phyloP scores from a whole-genome alignment of 2,113 vertebrate genomes.

The Lepus americanus region DNA sequence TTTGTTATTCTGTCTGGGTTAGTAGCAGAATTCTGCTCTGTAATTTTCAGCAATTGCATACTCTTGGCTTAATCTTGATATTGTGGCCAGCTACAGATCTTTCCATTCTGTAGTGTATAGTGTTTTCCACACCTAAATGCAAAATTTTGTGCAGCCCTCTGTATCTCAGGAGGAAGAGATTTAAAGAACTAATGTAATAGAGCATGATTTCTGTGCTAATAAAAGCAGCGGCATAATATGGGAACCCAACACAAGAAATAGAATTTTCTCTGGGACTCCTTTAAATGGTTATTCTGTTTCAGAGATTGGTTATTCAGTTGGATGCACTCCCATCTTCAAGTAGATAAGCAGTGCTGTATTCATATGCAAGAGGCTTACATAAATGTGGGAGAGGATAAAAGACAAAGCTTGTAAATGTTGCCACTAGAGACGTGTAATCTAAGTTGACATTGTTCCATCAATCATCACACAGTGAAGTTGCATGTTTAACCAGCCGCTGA shows the following conservation, averaged over 20 bases:
- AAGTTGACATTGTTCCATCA: not conserved
- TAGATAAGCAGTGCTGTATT: slow-evolving; percentile 35
- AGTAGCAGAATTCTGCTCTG: not conserved
- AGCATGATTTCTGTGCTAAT: not conserved
- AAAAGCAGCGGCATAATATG: not conserved
- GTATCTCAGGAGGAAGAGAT: slow-evolving; percentile 19
- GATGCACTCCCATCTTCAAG: slow-evolving; percentile 35
- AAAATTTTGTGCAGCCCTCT: not conserved
- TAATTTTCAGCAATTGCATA: not conserved
- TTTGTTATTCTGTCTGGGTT: slow-evolving; percentile 3
- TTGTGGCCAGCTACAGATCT: not conserved
- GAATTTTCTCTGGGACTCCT: slow-evolving; percentile 35
- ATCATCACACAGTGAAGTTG: not conserved
- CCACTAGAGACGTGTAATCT: slow-evolving; percentile 38
- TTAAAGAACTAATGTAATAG: not conserved
- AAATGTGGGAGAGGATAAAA: slow-evolving; percentile 30
- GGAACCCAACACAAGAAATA: slow-evolving; percentile 38
- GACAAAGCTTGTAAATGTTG: not conserved
- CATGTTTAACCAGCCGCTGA: not conserved
- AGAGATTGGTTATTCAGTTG: not conserved
- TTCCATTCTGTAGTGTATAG: not conserved
- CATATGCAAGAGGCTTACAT: slow-evolving; percentile 20
- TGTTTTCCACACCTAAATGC: not conserved
- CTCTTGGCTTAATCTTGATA: not conserved
- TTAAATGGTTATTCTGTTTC: not conserved